A percentile compares a stretch with the other conserved stretches of the same genome.
phyloP scores from a whole-genome alignment of 2,888 invertebrate genomes.

The Lottia gigantea region DNA sequence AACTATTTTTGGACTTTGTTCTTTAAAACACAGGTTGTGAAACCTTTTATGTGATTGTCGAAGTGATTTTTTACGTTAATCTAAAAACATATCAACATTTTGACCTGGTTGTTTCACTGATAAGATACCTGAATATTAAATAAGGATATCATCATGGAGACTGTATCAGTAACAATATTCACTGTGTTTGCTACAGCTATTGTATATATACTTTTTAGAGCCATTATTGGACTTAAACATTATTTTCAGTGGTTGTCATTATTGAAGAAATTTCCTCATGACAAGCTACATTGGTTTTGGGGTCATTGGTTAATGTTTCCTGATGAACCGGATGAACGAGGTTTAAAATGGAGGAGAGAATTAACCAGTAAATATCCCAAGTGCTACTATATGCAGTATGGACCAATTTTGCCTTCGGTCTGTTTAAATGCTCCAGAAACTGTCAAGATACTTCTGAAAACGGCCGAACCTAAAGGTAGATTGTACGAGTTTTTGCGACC shows the following conservation, averaged over 20 bases:
- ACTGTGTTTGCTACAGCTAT: no score
- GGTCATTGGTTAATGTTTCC: constrained; percentile 27
- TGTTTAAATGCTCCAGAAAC: constrained; percentile 44
- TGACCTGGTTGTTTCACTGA: no score
- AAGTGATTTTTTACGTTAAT: no score
- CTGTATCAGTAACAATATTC: no score
- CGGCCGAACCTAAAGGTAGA: constrained; percentile 34
- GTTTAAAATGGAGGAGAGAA: constrained; percentile 29
- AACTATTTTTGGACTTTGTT: no score
- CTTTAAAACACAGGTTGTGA: no score
- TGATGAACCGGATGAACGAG: constrained; percentile 32
- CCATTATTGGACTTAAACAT: no score
- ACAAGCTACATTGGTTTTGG: background rate
- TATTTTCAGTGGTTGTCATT: background rate
- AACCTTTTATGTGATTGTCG: no score
- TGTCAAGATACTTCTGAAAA: constrained; percentile 40
- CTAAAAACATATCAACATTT: no score
- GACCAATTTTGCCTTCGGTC: constrained; percentile 37
- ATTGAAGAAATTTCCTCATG: background rate
- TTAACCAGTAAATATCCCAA: constrained; percentile 21
- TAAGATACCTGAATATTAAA: no score
- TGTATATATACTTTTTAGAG: no score
- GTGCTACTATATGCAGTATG: constrained; percentile 31
- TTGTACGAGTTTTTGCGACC: constrained; percentile 30
- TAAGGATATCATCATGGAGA: no score